Evolutionary conservation across 1,140 invertebrate genomes (phyloP), one percentile per base, ranked within the genome.

Genomic region (Oncopodura yosiiana): DNA sequence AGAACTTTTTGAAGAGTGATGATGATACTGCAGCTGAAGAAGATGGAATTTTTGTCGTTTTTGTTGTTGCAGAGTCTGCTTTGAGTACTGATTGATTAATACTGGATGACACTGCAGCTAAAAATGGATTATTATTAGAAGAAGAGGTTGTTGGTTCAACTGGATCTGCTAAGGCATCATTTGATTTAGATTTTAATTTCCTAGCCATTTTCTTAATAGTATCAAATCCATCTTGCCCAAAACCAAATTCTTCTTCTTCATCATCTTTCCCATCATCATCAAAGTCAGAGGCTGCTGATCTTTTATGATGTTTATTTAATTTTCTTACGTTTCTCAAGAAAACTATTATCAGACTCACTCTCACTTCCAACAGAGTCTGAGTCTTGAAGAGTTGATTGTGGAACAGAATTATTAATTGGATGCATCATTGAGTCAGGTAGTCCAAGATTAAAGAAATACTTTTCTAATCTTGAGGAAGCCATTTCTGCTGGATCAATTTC

Each of bases 391-490:
- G 14, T 34, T 34, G 6, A n/a, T n/a, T n/a, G n/a, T n/a, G n/a
- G n/a, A n/a, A n/a, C n/a, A n/a, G n/a, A n/a, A n/a, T 34, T 44
- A 14, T 30, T 43, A 4, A 56, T 56, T 3, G 54, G 48, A 29
- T 56, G 50, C 46, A 56, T 49, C 54, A 56, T 56, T 27, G 54
- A 49, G 16, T 56, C 46, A 11, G 49, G 49, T 14, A 49, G 43
- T 18, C 60, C 60, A n/a, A 61, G 55, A 38, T 61, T 64, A 19
- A 89, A 69, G 69, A 92, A 93, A 70, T 94, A 93, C 68, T 92
- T 91, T 69, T 94, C 88, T 34, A 92, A 68, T 19, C 87, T 76
- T 0, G 87, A 89, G 0, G 86, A 86, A 44, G 86, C 86, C 39
- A 87, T 65, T 26, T 88, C 84, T n/a, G 79, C 78, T 8, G 77